Percentiles rank a stretch among this genome's conserved stretches.
phyloP scores from a whole-genome alignment of 2,888 invertebrate genomes.

The Plagodis dolabraria region DNA sequence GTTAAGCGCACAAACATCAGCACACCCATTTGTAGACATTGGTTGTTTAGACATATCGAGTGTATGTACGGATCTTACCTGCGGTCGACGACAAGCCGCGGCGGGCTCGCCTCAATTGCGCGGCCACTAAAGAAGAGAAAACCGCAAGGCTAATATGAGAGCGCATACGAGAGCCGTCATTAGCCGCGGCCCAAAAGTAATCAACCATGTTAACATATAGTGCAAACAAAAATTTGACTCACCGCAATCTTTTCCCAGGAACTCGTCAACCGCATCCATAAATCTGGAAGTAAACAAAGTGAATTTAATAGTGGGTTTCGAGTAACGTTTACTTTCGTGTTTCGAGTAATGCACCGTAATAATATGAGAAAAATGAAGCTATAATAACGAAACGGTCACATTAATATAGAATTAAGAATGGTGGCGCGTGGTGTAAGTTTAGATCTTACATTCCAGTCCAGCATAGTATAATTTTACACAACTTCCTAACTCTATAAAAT shows the following conservation, averaged over 20 bases:
- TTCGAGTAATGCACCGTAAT: conserved; percentile 24
- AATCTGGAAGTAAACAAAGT: conserved; percentile 73
- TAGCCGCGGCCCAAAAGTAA: conserved; percentile 56
- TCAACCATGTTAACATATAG: conserved; percentile 56
- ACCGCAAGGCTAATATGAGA: conserved; percentile 58
- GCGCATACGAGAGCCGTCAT: conserved; percentile 50
- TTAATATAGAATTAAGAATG: conserved; percentile 43
- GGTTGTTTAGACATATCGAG: conserved; percentile 54
- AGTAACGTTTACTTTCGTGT: conserved; percentile 25
- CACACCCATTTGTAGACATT: conserved; percentile 56
- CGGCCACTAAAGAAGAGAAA: conserved; percentile 60
- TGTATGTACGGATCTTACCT: conserved; percentile 52
- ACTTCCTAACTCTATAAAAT: conserved; percentile 58
- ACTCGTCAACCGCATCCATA: conserved; percentile 69
- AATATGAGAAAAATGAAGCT: conserved; percentile 37
- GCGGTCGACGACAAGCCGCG: conserved; percentile 51
- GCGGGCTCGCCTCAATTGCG: conserved; percentile 54
- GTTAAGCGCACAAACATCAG: conserved; percentile 49
- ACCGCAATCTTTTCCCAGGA: conserved; percentile 68
- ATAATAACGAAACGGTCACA: conserved; percentile 33
- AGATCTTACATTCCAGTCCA: conserved; percentile 49
- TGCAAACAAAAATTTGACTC: conserved; percentile 66
- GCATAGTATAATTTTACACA: conserved; percentile 38
- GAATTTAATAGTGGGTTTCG: conserved; percentile 43
- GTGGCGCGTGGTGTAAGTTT: conserved; percentile 48